Base-by-base conservation (phyloP, 2,888 invertebrate species). In the Lochmaea capreae region DNA sequence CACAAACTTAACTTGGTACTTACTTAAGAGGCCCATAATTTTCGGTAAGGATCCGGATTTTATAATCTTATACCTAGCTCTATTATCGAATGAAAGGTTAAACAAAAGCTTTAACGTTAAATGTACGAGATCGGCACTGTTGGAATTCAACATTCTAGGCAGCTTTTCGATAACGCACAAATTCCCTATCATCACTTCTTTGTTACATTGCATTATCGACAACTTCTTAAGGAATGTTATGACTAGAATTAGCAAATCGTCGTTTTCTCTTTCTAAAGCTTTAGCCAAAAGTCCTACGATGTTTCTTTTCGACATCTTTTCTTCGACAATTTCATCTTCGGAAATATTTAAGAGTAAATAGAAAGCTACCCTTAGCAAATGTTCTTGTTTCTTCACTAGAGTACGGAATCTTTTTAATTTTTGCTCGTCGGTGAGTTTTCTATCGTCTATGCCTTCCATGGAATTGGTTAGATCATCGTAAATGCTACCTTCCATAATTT, bases 281-380 rank as follows among this genome's bases (percentile, higher is more conserved):
- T 95, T 95, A 63, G 96, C 92, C 54, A 98, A 89, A 88, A 97
- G 91, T 54, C 93, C 93, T 4, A 97, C 94, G 78, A 98, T 93
- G 83, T 95, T 96, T 86, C 97, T 95, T 83, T 96, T 95, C 42
- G 96, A 93, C 96, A 99, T 99, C 89, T 99, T 99, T 87, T 97
- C 94, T 87, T 99, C 99, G 3, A 98, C 95, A 86, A 94, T 94
- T 10, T 95, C 92, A 89, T 98, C 98, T 87, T 98, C 97, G 4
- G 98, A 95, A 87, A 99, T 94, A 86, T 99, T 99, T 66, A 98
- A 89, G 70, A 99, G 89, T 85, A 99, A 90, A 87, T 97, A 97
- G 86, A 96, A 96, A 3, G 96, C 95, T 62, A 97, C 97, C 86
- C 97, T 89, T 46, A 98, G 88, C 26, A 98, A 89, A 84, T 97